Evolutionary conservation across 2,888 invertebrate species (phyloP), one percentile per base, ranked within the genome.

Genomic region (Drosophila maculinotata): DNA sequence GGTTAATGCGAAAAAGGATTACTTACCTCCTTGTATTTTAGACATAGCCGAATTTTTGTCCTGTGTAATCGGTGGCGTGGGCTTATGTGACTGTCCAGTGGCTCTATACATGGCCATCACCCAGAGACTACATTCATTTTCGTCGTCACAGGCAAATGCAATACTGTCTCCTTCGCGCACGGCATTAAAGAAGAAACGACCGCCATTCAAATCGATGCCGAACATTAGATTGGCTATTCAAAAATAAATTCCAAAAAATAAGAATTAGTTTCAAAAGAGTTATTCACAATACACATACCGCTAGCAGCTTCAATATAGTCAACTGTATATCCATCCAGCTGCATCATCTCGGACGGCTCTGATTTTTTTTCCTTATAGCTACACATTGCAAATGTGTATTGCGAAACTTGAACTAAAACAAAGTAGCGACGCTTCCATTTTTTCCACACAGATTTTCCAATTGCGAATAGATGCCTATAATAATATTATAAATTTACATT

Each of bases 351-450:
- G 23, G 98, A 97, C 10, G 99, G 99, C 92, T 99, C 99, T 20
- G 98, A 97, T 92, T 99, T 99, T 93, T 99, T 99, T 92, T 99
- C 99, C 92, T 99, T 97, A 92, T 99, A 99, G 87, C 98, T 99
- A 93, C 99, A 99, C 95, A 99, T 97, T 39, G 99, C 99, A 93
- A 99, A 99, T 33, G 99, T 99, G 92, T 99, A 99, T 93, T 99
- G 99, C 68, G 99, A 99, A 39, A 99, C 99, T 94, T 99, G 99
- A 44, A 99, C 99, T 76, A 99, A 93, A 74, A 99, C 98, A 94
- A 97, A 99, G 92, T 99, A 99, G 58, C 99, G 94, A 89, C 97
- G 97, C 93, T 99, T 99, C 99, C 99, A 99, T 91, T 99, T 99
- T 90, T 99, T 98, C 99, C 99, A 99, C 1, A 99, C 98, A 64